These are phyloP conservation scores for Pseudococcus viburni DNA, from an alignment of 2,888 invertebrate species.

Conservation along the genomic window DNA sequence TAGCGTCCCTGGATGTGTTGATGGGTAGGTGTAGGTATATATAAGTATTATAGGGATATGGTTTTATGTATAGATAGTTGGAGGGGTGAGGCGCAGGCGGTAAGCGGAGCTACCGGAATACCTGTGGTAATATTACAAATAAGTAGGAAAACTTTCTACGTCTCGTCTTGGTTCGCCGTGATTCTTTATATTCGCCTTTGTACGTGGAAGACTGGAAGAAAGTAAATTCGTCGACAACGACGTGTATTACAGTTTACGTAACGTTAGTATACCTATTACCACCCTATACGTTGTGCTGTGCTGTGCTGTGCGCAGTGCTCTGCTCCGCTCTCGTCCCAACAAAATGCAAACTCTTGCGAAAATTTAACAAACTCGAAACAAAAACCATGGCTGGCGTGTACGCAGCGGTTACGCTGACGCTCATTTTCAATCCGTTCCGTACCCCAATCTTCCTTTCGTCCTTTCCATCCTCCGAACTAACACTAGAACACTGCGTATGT, in stretches of 20 bases:
- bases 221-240: no score
- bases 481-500: no score
- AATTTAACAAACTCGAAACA: conserved; percentile 8
- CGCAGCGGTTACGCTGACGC: conserved; percentile 22
- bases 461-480: neutral
- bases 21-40: no score
- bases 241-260: no score
- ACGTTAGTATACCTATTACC: no score
- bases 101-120: neutral
- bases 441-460: neutral
- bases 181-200: neutral
- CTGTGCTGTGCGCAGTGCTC: neutral
- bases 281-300: no score
- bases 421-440: conserved; percentile 7
- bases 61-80: no score
- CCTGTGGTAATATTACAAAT: neutral
- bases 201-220: neutral
- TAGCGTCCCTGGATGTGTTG: neutral
- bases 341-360: conserved; percentile 27
- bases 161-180: neutral
- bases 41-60: no score
- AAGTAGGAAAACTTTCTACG: neutral
- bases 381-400: neutral
- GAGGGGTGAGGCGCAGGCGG: no score
- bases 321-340: neutral